Conservation (phyloP, 2,888 invertebrate genomes). For the Ephialtes manifestator region DNA sequence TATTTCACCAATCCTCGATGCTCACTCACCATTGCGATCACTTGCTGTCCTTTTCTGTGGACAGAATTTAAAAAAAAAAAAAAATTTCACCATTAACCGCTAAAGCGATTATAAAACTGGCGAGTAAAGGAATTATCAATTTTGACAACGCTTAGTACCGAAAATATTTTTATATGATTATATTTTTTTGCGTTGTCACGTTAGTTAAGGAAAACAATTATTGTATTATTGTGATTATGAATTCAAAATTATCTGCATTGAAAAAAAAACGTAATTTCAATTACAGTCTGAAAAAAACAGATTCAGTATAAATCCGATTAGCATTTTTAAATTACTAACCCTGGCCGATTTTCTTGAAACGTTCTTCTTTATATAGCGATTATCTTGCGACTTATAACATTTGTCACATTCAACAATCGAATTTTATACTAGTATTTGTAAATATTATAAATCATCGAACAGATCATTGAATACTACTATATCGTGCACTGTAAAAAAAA, state of each 20-base stretch:
- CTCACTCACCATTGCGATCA: background rate
- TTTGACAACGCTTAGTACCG: background rate
- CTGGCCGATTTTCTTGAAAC: too few relatives aligned
- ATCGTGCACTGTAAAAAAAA: too few relatives aligned
- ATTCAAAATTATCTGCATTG: too few relatives aligned
- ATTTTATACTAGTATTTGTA: too few relatives aligned
- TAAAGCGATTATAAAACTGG: background rate
- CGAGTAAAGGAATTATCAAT: background rate
- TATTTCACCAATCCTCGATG: background rate
- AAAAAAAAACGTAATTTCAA: background rate
- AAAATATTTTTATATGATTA: conserved; percentile 6
- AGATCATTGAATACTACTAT: too few relatives aligned
- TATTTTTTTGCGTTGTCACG: background rate
- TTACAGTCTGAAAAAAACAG: background rate
- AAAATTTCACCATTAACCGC: background rate
- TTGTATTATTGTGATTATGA: background rate
- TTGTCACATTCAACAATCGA: too few relatives aligned
- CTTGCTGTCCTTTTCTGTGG: background rate
- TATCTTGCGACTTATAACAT: too few relatives aligned
- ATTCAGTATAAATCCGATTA: too few relatives aligned
- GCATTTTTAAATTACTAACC: too few relatives aligned
- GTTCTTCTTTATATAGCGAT: too few relatives aligned
- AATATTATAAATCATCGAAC: too few relatives aligned
- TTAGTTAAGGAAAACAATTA: background rate
- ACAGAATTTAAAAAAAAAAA: background rate